Percentiles rank a stretch among this genome's conserved stretches.
phyloP scores from a whole-genome alignment of 2,888 invertebrate species.

The Papilio gigon region DNA sequence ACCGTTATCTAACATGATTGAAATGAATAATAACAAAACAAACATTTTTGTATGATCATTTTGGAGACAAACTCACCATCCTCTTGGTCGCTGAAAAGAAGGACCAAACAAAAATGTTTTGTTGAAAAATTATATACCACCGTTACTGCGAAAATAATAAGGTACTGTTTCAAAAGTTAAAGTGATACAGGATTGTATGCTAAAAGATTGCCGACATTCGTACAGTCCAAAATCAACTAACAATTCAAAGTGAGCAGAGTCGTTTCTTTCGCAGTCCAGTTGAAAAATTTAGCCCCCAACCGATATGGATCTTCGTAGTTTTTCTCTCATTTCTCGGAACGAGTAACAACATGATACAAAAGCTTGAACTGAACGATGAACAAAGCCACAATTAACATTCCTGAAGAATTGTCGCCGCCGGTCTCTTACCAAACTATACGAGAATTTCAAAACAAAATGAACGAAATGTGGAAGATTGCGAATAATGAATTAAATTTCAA shows the following conservation, averaged over 20 bases:
- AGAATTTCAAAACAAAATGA: slow-evolving; percentile 25
- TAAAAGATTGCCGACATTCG: slow-evolving; percentile 57
- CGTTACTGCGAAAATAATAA: slow-evolving; percentile 28
- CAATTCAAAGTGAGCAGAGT: slow-evolving; percentile 49
- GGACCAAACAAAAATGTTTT: slow-evolving; percentile 73
- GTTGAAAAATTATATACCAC: slow-evolving; percentile 42
- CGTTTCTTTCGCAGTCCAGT: slow-evolving; percentile 71
- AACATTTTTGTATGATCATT: slow-evolving; percentile 72
- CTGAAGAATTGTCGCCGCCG: slow-evolving; percentile 59
- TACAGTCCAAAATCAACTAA: slow-evolving; percentile 51
- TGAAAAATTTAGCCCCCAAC: slow-evolving; percentile 66
- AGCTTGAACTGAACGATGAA: slow-evolving; percentile 66
- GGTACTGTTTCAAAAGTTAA: slow-evolving; percentile 24
- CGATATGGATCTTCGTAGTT: slow-evolving; percentile 77
- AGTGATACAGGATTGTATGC: slow-evolving; percentile 54
- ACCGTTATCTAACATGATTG: too few relatives aligned
- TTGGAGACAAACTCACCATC: slow-evolving; percentile 74
- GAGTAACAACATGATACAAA: slow-evolving; percentile 66
- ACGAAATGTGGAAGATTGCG: slow-evolving; percentile 75
- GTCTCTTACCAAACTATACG: background rate
- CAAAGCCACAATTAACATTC: slow-evolving; percentile 69
- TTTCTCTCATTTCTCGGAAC: slow-evolving; percentile 57
- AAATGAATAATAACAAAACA: too few relatives aligned
- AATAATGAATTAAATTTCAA: slow-evolving; percentile 46
- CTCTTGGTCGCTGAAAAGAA: slow-evolving; percentile 76